These are phyloP conservation scores for Acrocyrtus sp. DNA, from an alignment of 2,888 invertebrate species.

Conservation along the genomic window DNA sequence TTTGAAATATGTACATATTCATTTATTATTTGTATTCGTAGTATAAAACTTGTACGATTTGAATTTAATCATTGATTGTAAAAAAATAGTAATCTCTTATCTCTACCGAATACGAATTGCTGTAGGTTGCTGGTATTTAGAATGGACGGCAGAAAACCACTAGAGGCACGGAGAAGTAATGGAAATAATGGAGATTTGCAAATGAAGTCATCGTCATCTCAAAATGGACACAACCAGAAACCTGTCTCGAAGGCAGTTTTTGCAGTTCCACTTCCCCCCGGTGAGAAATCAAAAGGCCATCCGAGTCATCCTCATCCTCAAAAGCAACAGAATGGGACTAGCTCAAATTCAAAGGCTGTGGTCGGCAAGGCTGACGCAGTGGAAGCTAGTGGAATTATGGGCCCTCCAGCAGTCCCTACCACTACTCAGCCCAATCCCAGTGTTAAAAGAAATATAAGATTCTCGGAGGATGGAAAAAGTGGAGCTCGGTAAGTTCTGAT, in stretches of 20 bases:
- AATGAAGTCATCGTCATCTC: neutral
- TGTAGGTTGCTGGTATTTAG: too few species aligned
- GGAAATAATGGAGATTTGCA: neutral
- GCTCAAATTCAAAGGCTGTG: neutral
- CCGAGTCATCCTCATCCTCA: conserved; percentile 1
- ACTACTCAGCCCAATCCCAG: neutral
- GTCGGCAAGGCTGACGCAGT: neutral
- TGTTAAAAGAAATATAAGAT: conserved; percentile 15
- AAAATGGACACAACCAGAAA: neutral
- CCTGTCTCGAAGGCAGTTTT: conserved; percentile 9
- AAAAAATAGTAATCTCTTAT: too few species aligned
- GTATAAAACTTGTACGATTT: too few species aligned
- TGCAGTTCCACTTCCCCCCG: conserved; percentile 30
- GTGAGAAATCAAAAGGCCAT: conserved; percentile 11
- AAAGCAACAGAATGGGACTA: neutral
- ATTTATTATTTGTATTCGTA: too few species aligned
- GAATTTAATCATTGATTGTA: too few species aligned
- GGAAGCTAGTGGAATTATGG: conserved; percentile 21
- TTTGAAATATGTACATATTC: too few species aligned
- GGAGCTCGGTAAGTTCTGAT: conserved; percentile 28
- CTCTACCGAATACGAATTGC: too few species aligned
- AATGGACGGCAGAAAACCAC: conserved; percentile 27
- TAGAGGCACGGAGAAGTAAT: conserved; percentile 21
- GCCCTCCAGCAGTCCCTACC: conserved; percentile 26
- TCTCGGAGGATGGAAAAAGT: conserved; percentile 28